Evolutionary conservation across 2,888 invertebrate genomes (phyloP), one percentile per base, ranked within the genome.

Genomic region (Epirrita christyi): DNA sequence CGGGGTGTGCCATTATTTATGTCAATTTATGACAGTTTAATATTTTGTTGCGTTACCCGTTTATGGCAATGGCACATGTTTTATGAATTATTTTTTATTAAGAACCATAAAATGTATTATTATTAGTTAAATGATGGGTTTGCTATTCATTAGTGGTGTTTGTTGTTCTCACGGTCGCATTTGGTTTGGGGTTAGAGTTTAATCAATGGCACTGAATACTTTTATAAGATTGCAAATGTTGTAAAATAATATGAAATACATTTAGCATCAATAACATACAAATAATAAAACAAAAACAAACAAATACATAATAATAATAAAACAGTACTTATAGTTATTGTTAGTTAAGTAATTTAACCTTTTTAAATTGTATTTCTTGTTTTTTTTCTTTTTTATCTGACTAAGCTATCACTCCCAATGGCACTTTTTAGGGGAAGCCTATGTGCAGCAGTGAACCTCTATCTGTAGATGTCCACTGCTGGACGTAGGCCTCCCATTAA

Each of bases 1-100:
- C 86, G 86, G 91, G 90, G 91, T 90, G 88, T 87, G 84, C 86
- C 83, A 81, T 92, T 84, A 91, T 91, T 92, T 92, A 92, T 91
- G 84, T 81, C 84, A 77, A 91, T 92, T 91, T 92, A 92, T 91
- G 85, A 82, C 85, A 77, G 73, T 87, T 86, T 88, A 90, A 90
- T 89, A 89, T 90, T 90, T 88, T 82, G 89, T 81, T 85, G 81
- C 85, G 83, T 83, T 84, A 83, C 84, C 60, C 82, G 76, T 88
- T 91, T 86, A 88, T 87, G 77, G 81, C 78, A 72, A 64, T 47
- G 65, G 73, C 75, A 77, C 80, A 74, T 75, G 86, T 86, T 87
- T 87, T 85, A 81, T 81, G 76, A 85, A 86, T 88, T 86, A 85
- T 81, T 81, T 84, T 89, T 89, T 86, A 86, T 85, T 87, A 87